Percentiles rank a stretch among this genome's conserved stretches.
phyloP scores from a whole-genome alignment of 2,888 invertebrate genomes.

The Polyploca ridens region DNA sequence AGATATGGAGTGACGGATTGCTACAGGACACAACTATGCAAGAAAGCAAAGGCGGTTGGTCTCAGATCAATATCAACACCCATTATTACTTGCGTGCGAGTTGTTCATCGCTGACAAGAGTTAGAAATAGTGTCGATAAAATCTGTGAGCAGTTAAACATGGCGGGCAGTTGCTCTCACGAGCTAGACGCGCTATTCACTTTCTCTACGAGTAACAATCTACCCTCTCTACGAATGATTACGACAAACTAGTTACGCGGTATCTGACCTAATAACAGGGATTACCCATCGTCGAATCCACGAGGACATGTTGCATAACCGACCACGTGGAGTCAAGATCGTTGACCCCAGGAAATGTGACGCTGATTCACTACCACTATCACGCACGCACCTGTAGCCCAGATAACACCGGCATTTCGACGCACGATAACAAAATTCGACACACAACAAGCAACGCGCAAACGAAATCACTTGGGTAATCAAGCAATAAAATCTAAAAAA shows the following conservation, averaged over 20 bases:
- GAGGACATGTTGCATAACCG: conserved; percentile 62
- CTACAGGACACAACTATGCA: conserved; percentile 44
- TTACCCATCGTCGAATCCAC: conserved; percentile 46
- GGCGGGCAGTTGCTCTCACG: conserved; percentile 47
- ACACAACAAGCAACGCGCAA: conserved; percentile 37
- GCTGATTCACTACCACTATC: conserved; percentile 67
- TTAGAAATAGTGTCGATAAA: conserved; percentile 56
- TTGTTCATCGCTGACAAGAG: conserved; percentile 57
- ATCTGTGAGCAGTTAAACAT: conserved; percentile 48
- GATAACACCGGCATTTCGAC: conserved; percentile 62
- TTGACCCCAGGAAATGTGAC: conserved; percentile 68
- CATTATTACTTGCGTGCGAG: conserved; percentile 57
- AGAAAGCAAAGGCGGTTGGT: conserved; percentile 50
- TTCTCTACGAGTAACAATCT: conserved; percentile 54
- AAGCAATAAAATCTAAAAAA: conserved; percentile 28
- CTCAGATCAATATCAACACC: conserved; percentile 58
- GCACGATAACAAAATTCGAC: conserved; percentile 57
- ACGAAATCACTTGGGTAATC: conserved; percentile 46
- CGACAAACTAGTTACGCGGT: conserved; percentile 30
- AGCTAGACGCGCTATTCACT: conserved; percentile 52
- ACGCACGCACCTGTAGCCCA: conserved; percentile 58
- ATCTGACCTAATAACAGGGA: conserved; percentile 45
- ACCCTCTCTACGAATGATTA: conserved; percentile 33
- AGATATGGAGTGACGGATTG: conserved; percentile 62
- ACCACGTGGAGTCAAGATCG: conserved; percentile 71